Evolutionary conservation across 2,888 invertebrate genomes (phyloP).

Genomic region (Cephalotes varians): DNA sequence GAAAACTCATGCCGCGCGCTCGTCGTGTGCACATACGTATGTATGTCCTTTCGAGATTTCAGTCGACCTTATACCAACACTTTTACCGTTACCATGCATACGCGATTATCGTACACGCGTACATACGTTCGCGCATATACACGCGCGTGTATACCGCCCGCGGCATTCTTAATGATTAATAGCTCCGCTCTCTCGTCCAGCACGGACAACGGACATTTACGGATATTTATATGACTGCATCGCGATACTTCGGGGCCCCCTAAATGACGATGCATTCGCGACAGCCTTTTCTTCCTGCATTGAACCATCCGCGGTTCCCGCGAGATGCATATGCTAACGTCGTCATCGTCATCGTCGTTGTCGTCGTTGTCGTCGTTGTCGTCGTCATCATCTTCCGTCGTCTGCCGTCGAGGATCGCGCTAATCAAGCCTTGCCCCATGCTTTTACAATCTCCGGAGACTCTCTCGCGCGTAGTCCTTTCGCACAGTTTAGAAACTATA

Average conservation of each 20-base stretch:
- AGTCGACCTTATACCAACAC: constrained; percentile 66
- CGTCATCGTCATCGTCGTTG: not conserved
- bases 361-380: not conserved
- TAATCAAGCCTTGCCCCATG: constrained; percentile 67
- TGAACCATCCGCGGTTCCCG: constrained; percentile 26
- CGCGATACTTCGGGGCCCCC: constrained; percentile 59
- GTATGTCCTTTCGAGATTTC: constrained; percentile 72
- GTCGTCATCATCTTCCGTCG: constrained; percentile 25
- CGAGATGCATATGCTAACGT: constrained; percentile 10
- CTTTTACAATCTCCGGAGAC: constrained; percentile 52
- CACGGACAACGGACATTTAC: constrained; percentile 79
- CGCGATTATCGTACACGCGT: constrained; percentile 21
- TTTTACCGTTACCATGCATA: constrained; percentile 81
- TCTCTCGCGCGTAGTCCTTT: constrained; percentile 9
- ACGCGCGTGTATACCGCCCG: constrained; percentile 47
- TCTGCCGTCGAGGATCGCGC: constrained; percentile 61
- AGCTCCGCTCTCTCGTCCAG: constrained; percentile 64
- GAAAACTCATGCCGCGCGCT: constrained; percentile 76
- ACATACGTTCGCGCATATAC: not conserved
- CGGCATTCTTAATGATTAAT: constrained; percentile 83
- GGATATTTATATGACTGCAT: constrained; percentile 80
- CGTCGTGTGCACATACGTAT: constrained; percentile 58
- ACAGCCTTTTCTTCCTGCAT: constrained; percentile 43
- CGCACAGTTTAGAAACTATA: constrained; percentile 53
- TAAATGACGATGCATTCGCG: constrained; percentile 72